Evolutionary conservation across 2,888 invertebrate genomes (phyloP).

Genomic region (Rhaphigaster nebulosa): DNA sequence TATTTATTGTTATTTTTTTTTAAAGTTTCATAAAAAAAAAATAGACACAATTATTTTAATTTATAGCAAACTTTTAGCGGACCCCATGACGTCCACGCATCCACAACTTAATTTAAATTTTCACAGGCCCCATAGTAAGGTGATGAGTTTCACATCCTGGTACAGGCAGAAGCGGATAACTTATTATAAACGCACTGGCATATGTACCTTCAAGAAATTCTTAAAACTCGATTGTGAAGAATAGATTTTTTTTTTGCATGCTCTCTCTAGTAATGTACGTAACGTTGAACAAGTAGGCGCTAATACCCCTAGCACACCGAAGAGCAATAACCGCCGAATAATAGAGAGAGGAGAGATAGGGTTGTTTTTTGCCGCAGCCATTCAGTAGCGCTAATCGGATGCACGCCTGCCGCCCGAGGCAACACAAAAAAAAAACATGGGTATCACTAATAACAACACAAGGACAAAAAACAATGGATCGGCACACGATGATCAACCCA

Average conservation of each 20-base stretch:
- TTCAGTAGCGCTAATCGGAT: conserved; percentile 40
- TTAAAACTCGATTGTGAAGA: not conserved
- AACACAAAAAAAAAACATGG: not conserved
- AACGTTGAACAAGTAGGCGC: not conserved
- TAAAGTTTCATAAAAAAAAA: too few species aligned
- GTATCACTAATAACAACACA: conserved; percentile 41
- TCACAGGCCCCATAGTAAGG: too few species aligned
- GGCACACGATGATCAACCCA: not conserved
- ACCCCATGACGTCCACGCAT: too few species aligned
- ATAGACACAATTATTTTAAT: too few species aligned
- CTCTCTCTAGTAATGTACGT: not conserved
- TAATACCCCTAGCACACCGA: not conserved
- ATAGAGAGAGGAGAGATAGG: not conserved
- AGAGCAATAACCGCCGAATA: conserved; percentile 29
- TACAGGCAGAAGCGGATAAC: too few species aligned
- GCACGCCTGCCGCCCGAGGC: conserved; percentile 4
- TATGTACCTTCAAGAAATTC: not conserved
- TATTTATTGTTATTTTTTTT: too few species aligned
- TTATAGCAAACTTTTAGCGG: too few species aligned
- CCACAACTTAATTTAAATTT: too few species aligned
- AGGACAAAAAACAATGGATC: conserved; percentile 38
- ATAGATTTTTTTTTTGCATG: not conserved
- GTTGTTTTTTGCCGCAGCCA: conserved; percentile 3
- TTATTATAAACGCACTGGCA: too few species aligned
- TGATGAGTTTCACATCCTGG: too few species aligned